These are phyloP conservation scores for Ennomos fuscantarius DNA, from an alignment of 2,888 invertebrate species.

Conservation along the genomic window DNA sequence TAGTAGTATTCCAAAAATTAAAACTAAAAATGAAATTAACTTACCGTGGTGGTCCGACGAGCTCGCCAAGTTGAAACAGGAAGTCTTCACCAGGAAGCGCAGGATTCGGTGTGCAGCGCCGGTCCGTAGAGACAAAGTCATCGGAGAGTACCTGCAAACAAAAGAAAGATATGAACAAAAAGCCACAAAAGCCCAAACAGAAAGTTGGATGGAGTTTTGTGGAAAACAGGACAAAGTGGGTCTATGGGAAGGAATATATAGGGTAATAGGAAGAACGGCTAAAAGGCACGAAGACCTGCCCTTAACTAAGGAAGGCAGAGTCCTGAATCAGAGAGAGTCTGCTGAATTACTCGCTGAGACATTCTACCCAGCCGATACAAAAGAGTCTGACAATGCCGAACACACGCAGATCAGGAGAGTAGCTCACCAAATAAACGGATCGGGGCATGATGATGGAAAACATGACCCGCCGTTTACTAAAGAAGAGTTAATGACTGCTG, in stretches of 20 bases:
- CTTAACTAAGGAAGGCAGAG: background rate
- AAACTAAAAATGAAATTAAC: background rate
- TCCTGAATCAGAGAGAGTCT: background rate
- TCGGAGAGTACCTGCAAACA: background rate
- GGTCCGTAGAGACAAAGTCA: background rate
- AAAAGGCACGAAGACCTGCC: slow-evolving; percentile 1
- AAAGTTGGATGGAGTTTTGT: slow-evolving; percentile 1
- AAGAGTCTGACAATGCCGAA: too few species aligned
- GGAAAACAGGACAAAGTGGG: background rate
- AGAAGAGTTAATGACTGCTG: background rate
- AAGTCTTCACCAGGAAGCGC: background rate
- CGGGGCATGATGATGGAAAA: background rate
- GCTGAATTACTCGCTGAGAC: background rate
- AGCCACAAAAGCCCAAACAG: background rate
- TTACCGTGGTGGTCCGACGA: background rate
- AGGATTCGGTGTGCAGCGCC: slow-evolving; percentile 1
- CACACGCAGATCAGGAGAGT: too few species aligned
- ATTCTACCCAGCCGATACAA: too few species aligned
- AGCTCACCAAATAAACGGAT: too few species aligned
- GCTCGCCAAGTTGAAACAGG: background rate
- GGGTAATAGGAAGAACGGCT: background rate
- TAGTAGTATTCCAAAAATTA: slow-evolving; percentile 19
- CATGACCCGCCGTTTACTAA: background rate
- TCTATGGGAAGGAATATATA: background rate
- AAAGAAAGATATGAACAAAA: background rate